Evolutionary conservation across 2,797 vertebrate genomes (phyloP), one percentile per base, ranked within the genome.

Genomic region (Lates japonicus): DNA sequence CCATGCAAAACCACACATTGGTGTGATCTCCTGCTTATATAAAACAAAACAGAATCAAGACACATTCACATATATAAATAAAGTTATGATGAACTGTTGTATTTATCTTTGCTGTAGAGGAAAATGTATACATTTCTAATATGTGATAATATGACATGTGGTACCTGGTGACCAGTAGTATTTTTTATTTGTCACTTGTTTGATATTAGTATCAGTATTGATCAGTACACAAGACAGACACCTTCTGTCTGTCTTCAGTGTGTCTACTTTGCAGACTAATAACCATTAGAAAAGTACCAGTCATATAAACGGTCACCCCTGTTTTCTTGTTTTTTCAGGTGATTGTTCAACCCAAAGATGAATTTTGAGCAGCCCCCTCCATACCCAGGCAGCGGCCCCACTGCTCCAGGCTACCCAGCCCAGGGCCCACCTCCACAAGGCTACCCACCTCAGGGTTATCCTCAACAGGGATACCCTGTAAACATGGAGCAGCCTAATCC

Each of bases 321-420:
- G 0, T 80, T 62, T 59, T 68, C 10, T 71, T 93, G 25, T 29
- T 90, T 85, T 19, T 75, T 70, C 92, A 96, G 96, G 95, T 84
- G 74, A 91, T 75, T 63, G 22, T 78, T 70, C 10, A 84, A 64
- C 86, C 76, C 73, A 83, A 71, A 82, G 92, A 98, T 97, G 97
- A 98, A 95, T 91, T 97, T 95, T 87, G 97, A 97, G 86, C 96
- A 97, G 74, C 98, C 98, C 49, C 97, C 98, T 39, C 98, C 98
- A 0, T 98, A 99, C 92, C 86, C 97, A 0, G 97, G 96, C 82
- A 95, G 93, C 0, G 96, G 95, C 41, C 95, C 96, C 0, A 87
- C 90, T 0, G 97, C 96, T 84, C 96, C 97, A 17, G 90, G 91
- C 64, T 98, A 97, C 86, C 96, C 97, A 3, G 94, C 92, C 14